A percentile compares a stretch with the other conserved stretches of the same genome.
phyloP scores from a whole-genome alignment of 2,888 invertebrate genomes.

The Caradrina kadenii region DNA sequence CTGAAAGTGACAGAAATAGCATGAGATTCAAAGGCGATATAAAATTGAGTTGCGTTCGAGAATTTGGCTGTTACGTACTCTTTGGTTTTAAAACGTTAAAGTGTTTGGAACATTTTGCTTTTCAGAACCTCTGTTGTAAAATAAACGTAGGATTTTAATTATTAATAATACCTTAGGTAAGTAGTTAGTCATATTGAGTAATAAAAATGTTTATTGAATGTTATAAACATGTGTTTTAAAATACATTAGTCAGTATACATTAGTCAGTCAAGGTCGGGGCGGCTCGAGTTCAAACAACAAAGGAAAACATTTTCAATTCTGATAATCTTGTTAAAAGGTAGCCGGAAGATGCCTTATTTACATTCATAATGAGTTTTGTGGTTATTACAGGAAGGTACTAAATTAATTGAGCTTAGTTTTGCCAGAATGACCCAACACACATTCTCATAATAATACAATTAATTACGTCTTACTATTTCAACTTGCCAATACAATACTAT shows the following conservation, averaged over 20 bases:
- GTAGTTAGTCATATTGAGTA: conserved; percentile 12
- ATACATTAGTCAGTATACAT: conserved; percentile 22
- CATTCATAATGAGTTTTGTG: background rate
- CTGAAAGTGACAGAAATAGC: no score
- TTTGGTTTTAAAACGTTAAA: no score
- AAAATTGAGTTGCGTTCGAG: no score
- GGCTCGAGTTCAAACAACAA: conserved; percentile 45
- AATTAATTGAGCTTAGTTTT: background rate
- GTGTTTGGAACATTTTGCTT: no score
- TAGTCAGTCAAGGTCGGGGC: conserved; percentile 37
- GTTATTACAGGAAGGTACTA: conserved; percentile 1
- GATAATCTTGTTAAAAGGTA: conserved; percentile 34
- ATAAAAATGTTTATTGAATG: background rate
- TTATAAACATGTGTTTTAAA: conserved; percentile 21
- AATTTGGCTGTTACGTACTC: no score
- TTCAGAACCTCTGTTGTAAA: background rate
- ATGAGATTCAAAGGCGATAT: no score
- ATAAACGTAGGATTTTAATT: background rate
- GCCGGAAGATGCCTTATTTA: conserved; percentile 12
- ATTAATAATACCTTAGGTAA: conserved; percentile 10
- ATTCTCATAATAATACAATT: no score
- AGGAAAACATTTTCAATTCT: conserved; percentile 30
- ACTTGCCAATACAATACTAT: no score
- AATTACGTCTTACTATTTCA: no score
- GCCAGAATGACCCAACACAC: background rate